Base-by-base conservation (phyloP, 2,113 vertebrate species). In the western clawed frog (Xenopus tropicalis) region DNA sequence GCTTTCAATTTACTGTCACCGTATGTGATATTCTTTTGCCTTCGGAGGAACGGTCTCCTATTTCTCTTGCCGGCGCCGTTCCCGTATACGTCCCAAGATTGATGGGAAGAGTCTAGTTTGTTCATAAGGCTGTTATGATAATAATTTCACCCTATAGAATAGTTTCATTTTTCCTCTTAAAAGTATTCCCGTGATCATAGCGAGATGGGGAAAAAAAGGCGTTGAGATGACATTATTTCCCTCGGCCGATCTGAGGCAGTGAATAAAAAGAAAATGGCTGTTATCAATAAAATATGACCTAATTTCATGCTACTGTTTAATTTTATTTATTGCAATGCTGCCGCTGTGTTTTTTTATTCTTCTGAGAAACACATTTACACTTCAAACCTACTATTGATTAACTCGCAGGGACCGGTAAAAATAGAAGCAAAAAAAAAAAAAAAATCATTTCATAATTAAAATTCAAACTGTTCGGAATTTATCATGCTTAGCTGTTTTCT, bases 351-450 rank as follows among this genome's bases (percentile, higher is more conserved):
- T 73, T n/a, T 72, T 29, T 73, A 73, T 66, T 66, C 62, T 66
- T 73, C 63, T 66, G n/a, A 67, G 56, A 74, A 74, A 74, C 66
- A 42, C 56, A 67, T 67, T 67, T 61, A 61, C 22, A 59, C 63
- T 67, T 61, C 52, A 74, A 74, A 61, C 25, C 54, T 21, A 0
- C 11, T 67, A 74, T 67, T 51, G 72, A 74, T 74, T 67, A 67
- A 66, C 37, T 59, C 51, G 52, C 57, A 46, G 63, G 10, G 63
- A 29, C 23, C 48, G 14, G 25, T 52, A 66, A 67, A 74, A 66
- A 67, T 29, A 25, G 70, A 64, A 52, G 46, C 2, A 11, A 14
- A 11, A 7, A 29, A 7, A 37, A 37, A 37, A 48, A 17, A 48
- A 58, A 66, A 68, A 14, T 24, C 19, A 48, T 69, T 52, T 57